A percentile compares a stretch with the other conserved stretches of the same genome.
Evolutionary conservation across 2,113 vertebrate genomes (phyloP).

Genomic region (Ellobius talpinus): DNA sequence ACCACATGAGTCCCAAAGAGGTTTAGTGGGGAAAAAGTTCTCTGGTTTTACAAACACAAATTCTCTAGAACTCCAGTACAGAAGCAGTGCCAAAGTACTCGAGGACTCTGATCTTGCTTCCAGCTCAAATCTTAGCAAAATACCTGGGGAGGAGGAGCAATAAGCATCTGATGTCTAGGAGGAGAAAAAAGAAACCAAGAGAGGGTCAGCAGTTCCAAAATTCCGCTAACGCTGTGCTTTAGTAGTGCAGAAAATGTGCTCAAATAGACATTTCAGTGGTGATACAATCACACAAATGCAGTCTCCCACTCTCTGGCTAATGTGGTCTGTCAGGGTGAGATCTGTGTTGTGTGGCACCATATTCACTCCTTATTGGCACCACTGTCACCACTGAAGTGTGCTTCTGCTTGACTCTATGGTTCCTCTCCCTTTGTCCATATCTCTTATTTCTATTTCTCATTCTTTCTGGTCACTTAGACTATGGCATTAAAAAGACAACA

Average conservation of each 20-base stretch:
- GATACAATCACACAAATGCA: not conserved
- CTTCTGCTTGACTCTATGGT: not conserved
- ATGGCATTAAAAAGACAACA: slow-evolving; percentile 25
- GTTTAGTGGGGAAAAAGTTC: not conserved
- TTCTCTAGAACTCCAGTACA: not conserved
- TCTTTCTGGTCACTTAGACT: slow-evolving; percentile 19
- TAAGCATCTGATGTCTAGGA: not conserved
- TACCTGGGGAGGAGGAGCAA: not conserved
- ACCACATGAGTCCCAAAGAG: slow-evolving; percentile 17
- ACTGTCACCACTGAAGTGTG: not conserved
- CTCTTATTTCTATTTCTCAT: not conserved
- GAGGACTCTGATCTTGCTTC: not conserved
- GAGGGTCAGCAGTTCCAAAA: not conserved
- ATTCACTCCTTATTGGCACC: not conserved
- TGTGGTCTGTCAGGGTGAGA: not conserved
- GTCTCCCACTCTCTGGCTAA: not conserved
- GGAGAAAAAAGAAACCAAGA: not conserved
- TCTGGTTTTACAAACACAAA: not conserved
- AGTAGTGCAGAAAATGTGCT: not conserved
- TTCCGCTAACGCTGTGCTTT: not conserved
- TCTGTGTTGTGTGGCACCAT: not conserved
- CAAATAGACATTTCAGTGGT: not conserved
- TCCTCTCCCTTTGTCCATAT: not conserved
- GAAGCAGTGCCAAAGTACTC: not conserved
- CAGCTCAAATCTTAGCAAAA: slow-evolving; percentile 13